These are phyloP conservation scores for Leucophenga montana DNA, from an alignment of 2,888 invertebrate genomes.

Conservation along the genomic window DNA sequence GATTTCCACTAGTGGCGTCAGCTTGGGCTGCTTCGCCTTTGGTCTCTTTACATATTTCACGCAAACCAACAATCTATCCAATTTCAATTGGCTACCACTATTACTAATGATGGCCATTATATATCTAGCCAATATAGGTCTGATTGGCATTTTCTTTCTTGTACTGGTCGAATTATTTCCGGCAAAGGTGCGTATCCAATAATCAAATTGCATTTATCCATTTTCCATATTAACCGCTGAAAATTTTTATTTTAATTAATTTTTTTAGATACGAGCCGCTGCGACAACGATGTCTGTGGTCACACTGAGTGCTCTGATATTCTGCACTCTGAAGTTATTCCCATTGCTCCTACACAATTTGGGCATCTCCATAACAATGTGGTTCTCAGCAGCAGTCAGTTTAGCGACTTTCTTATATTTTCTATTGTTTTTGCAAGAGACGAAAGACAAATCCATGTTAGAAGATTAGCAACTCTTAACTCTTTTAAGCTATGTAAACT, in stretches of 20 bases:
- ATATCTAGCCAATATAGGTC: conserved; percentile 64
- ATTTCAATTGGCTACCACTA: conserved; percentile 64
- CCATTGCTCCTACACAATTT: conserved; percentile 58
- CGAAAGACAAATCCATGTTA: conserved; percentile 67
- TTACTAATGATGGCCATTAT: conserved; percentile 63
- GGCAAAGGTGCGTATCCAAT: conserved; percentile 56
- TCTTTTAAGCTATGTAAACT: conserved; percentile 17
- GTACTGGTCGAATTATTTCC: conserved; percentile 69
- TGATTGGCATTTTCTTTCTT: conserved; percentile 66
- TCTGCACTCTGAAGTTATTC: conserved; percentile 64
- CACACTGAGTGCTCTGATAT: conserved; percentile 57
- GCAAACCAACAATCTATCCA: conserved; percentile 42
- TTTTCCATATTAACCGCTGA: neutral
- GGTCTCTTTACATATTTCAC: conserved; percentile 60
- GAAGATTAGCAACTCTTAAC: conserved; percentile 46
- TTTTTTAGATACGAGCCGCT: conserved; percentile 64
- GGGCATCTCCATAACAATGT: conserved; percentile 67
- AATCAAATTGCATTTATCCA: no score
- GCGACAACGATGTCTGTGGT: conserved; percentile 59
- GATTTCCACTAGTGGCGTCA: conserved; percentile 61
- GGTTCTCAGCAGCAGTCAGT: conserved; percentile 60
- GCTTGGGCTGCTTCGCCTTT: conserved; percentile 57
- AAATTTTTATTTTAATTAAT: neutral
- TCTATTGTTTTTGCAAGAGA: conserved; percentile 64
- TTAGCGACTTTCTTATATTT: conserved; percentile 63